phyloP scores from a whole-genome alignment of 1,140 invertebrate species.

The Drosophila repletoides region DNA sequence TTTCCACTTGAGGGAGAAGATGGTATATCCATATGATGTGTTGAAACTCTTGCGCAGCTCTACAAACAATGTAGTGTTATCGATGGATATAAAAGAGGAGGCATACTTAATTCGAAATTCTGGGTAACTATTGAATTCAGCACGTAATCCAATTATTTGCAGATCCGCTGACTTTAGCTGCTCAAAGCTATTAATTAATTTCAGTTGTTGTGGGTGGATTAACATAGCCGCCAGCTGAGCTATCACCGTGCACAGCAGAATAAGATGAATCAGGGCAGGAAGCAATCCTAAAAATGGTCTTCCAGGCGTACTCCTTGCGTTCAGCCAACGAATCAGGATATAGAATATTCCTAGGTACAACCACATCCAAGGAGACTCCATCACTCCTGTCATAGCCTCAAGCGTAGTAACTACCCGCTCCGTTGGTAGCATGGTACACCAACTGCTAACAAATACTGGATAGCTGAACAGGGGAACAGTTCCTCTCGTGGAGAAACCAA shows the following conservation, averaged over 20 bases:
- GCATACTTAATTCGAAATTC: slow-evolving; percentile 34
- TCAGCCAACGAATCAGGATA: background rate
- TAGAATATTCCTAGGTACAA: slow-evolving; percentile 25
- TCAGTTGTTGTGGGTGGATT: slow-evolving; percentile 18
- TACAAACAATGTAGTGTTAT: background rate
- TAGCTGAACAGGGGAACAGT: slow-evolving; percentile 3
- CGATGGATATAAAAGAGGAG: slow-evolving; percentile 16
- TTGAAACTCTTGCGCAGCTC: slow-evolving; percentile 23
- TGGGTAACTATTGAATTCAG: slow-evolving; percentile 33
- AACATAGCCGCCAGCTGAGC: slow-evolving; percentile 40
- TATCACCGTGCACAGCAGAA: slow-evolving; percentile 20
- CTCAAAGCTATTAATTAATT: slow-evolving; percentile 21
- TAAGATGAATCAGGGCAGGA: background rate
- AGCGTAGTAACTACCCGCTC: slow-evolving; percentile 23
- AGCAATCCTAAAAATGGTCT: background rate
- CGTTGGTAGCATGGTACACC: slow-evolving; percentile 52
- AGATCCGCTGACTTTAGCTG: slow-evolving; percentile 18
- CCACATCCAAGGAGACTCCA: slow-evolving; percentile 36
- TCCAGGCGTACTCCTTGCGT: background rate
- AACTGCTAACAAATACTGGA: slow-evolving; percentile 21
- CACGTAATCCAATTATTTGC: slow-evolving; percentile 27
- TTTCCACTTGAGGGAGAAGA: slow-evolving; percentile 12
- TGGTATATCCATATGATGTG: slow-evolving; percentile 31
- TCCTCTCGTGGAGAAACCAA: background rate
- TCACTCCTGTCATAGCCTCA: slow-evolving; percentile 14